Conservation (phyloP, 1,140 invertebrate genomes). For the Argopecten irradians region DNA sequence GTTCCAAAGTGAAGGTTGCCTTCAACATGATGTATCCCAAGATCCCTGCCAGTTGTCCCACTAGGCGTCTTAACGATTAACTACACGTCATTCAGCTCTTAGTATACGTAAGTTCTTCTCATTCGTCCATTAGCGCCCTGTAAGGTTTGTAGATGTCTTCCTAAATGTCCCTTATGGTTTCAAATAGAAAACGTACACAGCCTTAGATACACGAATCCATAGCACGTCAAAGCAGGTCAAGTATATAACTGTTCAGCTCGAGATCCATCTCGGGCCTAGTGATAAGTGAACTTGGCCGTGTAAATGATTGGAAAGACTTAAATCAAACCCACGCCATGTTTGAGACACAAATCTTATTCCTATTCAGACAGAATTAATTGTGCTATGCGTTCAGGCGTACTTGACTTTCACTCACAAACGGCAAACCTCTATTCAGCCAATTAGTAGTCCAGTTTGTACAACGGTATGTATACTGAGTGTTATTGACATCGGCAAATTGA, state of each 20-base stretch:
- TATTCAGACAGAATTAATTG: background rate
- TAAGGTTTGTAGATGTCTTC: background rate
- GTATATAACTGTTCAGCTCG: background rate
- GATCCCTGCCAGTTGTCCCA: background rate
- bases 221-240: background rate
- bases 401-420: slow-evolving; percentile 21
- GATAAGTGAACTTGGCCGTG: background rate
- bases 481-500: slow-evolving; percentile 10
- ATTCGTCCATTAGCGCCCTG: background rate
- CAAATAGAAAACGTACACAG: background rate
- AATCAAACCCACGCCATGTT: background rate
- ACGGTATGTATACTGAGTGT: background rate
- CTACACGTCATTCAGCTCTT: background rate
- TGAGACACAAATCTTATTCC: background rate
- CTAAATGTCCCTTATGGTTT: background rate
- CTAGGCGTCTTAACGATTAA: background rate
- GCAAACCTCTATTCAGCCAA: background rate
- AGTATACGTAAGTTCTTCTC: background rate
- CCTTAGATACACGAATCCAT: background rate
- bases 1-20: background rate
- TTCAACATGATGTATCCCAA: background rate
- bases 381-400: background rate
- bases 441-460: slow-evolving; percentile 12
- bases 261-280: background rate
- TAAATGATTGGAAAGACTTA: background rate